Percentiles rank a stretch among this genome's conserved stretches.
phyloP scores from a whole-genome alignment of 2,797 vertebrate genomes.

The Synaphobranchus kaupii region DNA sequence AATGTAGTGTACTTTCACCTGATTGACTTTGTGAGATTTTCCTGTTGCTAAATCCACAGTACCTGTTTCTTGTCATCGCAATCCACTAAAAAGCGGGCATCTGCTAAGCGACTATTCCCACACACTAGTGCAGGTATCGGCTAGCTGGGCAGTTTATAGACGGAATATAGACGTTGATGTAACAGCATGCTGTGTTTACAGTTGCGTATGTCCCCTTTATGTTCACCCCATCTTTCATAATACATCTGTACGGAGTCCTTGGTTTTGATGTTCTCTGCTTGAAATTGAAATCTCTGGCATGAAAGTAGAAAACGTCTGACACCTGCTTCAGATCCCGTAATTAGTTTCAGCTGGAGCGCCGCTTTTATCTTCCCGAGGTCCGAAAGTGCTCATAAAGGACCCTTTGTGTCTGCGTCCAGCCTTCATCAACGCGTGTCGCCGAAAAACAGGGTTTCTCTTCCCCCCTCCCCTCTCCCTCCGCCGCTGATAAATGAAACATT shows the following conservation, averaged over 20 bases:
- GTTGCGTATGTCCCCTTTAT: background rate
- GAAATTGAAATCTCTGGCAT: constrained; percentile 13
- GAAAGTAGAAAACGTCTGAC: constrained; percentile 34
- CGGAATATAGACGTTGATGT: constrained; percentile 1
- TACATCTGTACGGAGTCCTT: background rate
- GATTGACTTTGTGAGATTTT: constrained; percentile 41
- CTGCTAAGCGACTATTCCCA: constrained; percentile 13
- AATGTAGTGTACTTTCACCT: constrained; percentile 13
- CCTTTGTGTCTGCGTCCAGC: constrained; percentile 42
- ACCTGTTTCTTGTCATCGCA: constrained; percentile 47
- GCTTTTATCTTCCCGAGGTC: constrained; percentile 50
- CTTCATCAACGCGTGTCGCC: constrained; percentile 30
- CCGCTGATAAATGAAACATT: constrained; percentile 49
- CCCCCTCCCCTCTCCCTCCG: constrained; percentile 26
- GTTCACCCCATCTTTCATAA: background rate
- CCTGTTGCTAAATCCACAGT: constrained; percentile 40
- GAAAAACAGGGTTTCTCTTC: constrained; percentile 30
- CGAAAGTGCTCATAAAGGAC: constrained; percentile 40
- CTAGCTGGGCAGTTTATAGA: background rate
- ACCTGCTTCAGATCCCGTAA: constrained; percentile 56
- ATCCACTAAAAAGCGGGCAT: constrained; percentile 32
- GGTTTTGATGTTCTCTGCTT: constrained; percentile 3
- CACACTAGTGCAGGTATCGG: background rate
- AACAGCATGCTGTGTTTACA: background rate
- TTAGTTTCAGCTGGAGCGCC: constrained; percentile 45